phyloP scores from a whole-genome alignment of 2,797 vertebrate species.

The Allobates femoralis region DNA sequence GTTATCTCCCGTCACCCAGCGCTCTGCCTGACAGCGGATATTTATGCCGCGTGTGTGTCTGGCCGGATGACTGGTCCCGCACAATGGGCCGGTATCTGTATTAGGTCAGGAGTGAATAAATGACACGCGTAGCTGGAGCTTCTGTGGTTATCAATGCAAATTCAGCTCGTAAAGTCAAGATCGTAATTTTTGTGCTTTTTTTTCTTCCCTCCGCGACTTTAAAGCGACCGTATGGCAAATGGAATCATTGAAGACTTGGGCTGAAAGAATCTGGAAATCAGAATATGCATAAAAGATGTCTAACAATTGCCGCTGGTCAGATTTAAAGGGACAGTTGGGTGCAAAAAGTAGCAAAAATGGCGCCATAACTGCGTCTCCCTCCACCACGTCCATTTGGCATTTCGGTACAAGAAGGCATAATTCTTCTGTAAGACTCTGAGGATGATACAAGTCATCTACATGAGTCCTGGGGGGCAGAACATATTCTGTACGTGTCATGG shows the following conservation, averaged over 20 bases:
- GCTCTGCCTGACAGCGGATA: not conserved
- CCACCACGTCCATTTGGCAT: no score
- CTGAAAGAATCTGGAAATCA: constrained; percentile 34
- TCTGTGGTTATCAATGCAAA: constrained; percentile 37
- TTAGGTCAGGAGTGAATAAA: constrained; percentile 53
- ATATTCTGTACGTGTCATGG: no score
- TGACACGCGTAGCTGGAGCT: constrained; percentile 29
- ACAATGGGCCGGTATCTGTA: constrained; percentile 43
- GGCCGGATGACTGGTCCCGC: not conserved
- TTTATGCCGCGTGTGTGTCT: constrained; percentile 21
- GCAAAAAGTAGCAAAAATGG: not conserved
- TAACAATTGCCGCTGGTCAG: not conserved
- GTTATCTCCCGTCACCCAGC: constrained; percentile 29
- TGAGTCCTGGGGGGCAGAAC: not conserved
- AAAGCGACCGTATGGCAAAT: not conserved
- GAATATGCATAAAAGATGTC: not conserved
- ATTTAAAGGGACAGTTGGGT: not conserved
- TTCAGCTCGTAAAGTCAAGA: not conserved
- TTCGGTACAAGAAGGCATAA: not conserved
- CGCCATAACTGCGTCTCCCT: no score
- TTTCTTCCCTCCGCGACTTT: not conserved
- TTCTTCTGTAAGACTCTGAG: not conserved
- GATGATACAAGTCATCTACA: not conserved
- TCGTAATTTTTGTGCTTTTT: no score
- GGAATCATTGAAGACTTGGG: constrained; percentile 14